These are phyloP conservation scores for Morpho deidamia DNA, from an alignment of 2,888 invertebrate genomes.

Conservation along the genomic window DNA sequence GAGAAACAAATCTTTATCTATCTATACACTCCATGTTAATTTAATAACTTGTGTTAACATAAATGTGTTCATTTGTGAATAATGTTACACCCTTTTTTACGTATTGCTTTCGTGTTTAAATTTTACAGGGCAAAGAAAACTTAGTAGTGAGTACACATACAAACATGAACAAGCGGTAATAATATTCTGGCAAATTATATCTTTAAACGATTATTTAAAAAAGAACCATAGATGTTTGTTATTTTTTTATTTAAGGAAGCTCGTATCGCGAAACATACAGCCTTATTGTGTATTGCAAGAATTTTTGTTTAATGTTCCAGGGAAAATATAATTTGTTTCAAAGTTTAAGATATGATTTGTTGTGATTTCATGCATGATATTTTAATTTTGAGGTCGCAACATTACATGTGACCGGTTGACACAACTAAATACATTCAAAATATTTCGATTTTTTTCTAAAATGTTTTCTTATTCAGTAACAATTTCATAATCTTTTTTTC, in stretches of 20 bases:
- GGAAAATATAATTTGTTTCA: too few species aligned
- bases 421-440: slow-evolving; percentile 5
- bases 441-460: slow-evolving; percentile 12
- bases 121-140: slow-evolving; percentile 76
- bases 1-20: slow-evolving; percentile 17
- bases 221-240: too few species aligned
- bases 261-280: too few species aligned
- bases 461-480: slow-evolving; percentile 11
- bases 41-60: slow-evolving; percentile 19
- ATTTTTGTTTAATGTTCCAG: too few species aligned
- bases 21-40: slow-evolving; percentile 3
- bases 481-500: slow-evolving; percentile 2
- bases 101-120: slow-evolving; percentile 60
- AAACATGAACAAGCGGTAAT: slow-evolving; percentile 47
- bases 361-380: slow-evolving; percentile 19
- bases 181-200: slow-evolving; percentile 1
- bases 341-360: slow-evolving; percentile 15
- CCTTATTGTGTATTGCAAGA: too few species aligned
- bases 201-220: background rate
- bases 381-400: slow-evolving; percentile 15
- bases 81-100: slow-evolving; percentile 50
- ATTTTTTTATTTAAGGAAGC: too few species aligned
- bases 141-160: slow-evolving; percentile 72
- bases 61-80: slow-evolving; percentile 49
- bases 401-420: slow-evolving; percentile 15